Base-by-base conservation (phyloP, 1,140 invertebrate species). In the roundworm (Caenorhabditis elegans) region DNA sequence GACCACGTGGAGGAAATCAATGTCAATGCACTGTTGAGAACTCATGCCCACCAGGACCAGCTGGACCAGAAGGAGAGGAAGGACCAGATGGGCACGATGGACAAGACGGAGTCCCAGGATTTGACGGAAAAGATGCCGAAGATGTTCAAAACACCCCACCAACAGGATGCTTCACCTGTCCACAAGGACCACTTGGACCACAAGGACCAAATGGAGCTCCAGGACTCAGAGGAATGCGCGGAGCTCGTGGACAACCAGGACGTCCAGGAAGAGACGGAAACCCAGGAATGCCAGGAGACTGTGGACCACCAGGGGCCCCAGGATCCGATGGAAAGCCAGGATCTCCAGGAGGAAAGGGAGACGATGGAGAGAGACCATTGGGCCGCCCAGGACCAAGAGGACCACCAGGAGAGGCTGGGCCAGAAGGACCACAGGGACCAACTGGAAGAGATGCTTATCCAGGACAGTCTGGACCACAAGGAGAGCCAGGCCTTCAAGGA, bases 161-260 rank as follows among this genome's bases (percentile, higher is more conserved):
- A 48, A 77, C 85, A 51, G 85, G 84, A 46, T 87, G 86, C 79
- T 87, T 88, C 84, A 86, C 77, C 26, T 87, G 86, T 82, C 86
- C 86, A 39, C 48, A 82, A 31, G 86, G 86, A 77, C 81, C 70
- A 19, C 83, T 79, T 24, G 86, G 86, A 39, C 86, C 85, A 22
- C 84, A 70, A 51, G 86, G 86, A 76, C 79, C 78, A 17, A 28
- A 79, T 22, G 86, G 86, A 77, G 51, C 80, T 22, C 80, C 84
- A 22, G 86, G 86, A 60, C 70, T 82, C 19, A 77, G 86, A 39
- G 86, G 86, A 76, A 87, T 87, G 85, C 85, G 86, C n/a, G 86
- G 86, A 83, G 82, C 86, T 51, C 49, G 86, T 24, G 86, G 86
- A 84, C 82, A 83, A 75, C 78, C 85, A 17, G 86, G 86, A 28